Conservation (phyloP, 2,888 invertebrate genomes). For the Apamea epomidion region DNA sequence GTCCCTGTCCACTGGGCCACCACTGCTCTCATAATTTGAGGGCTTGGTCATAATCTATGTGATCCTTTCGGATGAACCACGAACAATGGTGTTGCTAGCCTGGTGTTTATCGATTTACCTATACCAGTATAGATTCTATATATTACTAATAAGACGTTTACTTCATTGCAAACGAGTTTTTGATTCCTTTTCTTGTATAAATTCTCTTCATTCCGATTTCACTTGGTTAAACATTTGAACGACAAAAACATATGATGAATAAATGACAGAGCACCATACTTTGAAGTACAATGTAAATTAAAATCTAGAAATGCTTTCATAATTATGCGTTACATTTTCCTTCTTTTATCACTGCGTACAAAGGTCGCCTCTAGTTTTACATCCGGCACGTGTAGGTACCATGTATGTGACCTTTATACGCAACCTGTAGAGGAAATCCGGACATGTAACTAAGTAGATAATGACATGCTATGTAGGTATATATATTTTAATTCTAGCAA, state of each 20-base stretch:
- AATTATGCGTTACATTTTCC: conserved; percentile 31
- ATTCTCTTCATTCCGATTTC: neutral
- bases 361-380: conserved; percentile 28
- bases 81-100: neutral
- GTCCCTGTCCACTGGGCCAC: too few species aligned
- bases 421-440: conserved; percentile 48
- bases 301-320: conserved; percentile 12
- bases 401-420: conserved; percentile 53
- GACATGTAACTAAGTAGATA: conserved; percentile 27
- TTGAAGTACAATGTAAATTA: conserved; percentile 20
- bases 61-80: neutral
- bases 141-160: neutral
- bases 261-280: conserved; percentile 6
- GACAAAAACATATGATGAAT: conserved; percentile 19
- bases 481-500: conserved; percentile 31
- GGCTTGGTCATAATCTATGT: neutral
- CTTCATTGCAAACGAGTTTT: too few species aligned
- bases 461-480: conserved; percentile 4
- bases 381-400: conserved; percentile 29
- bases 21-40: neutral
- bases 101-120: neutral
- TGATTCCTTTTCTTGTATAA: neutral
- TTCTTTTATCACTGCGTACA: conserved; percentile 31
- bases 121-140: neutral
- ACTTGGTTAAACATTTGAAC: conserved; percentile 23